phyloP scores from a whole-genome alignment of 2,113 vertebrate genomes.

The Dipodomys spectabilis region DNA sequence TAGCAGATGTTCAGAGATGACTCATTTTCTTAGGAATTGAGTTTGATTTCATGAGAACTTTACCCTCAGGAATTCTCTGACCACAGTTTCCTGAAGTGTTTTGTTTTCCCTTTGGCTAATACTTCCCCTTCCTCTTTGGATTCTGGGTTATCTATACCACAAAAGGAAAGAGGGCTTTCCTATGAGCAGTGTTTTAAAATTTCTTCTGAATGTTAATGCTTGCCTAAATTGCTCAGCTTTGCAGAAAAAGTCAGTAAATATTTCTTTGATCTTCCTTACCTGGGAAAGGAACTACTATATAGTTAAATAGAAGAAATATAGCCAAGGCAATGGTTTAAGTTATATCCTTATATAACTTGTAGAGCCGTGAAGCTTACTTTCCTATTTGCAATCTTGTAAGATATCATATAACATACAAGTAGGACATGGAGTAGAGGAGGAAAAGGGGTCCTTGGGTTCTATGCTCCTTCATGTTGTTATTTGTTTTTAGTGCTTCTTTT shows the following conservation, averaged over 20 bases:
- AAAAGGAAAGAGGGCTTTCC: not conserved
- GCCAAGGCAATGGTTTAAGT: not conserved
- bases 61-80: not conserved
- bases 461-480: not conserved
- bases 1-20: not conserved
- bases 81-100: not conserved
- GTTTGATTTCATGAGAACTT: not conserved
- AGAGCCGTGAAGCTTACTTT: not conserved
- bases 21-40: not conserved
- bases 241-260: not conserved
- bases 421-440: not conserved
- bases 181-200: not conserved
- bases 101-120: not conserved
- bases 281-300: not conserved
- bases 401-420: not conserved
- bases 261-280: not conserved
- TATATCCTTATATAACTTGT: not conserved
- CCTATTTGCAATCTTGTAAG: not conserved
- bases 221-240: constrained; percentile 6
- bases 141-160: not conserved
- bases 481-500: not conserved
- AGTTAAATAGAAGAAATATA: not conserved
- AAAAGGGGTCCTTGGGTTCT: not conserved
- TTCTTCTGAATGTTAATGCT: not conserved
- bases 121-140: not conserved